Base-by-base conservation (phyloP, 2,113 vertebrate genomes). In the Etheostoma spectabile region DNA sequence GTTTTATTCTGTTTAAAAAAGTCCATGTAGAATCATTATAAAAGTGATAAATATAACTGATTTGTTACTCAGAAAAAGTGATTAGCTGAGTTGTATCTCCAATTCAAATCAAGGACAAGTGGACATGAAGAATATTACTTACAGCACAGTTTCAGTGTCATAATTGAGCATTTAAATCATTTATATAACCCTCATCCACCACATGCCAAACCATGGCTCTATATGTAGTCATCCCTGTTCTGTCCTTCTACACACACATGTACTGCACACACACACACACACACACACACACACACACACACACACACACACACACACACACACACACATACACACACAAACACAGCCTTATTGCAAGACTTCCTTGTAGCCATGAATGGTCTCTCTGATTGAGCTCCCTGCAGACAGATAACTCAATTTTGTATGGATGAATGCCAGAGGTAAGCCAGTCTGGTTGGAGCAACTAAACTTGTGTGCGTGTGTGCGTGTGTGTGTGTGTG, bases 121-220 rank as follows among this genome's bases (percentile, higher is more conserved):
- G 83, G 71, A 74, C 79, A 83, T 77, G 78, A 85, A 59, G 80
- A 85, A 73, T 62, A 63, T 86, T 81, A 86, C 79, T 87, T 85
- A 59, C 57, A 69, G 64, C 77, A 78, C 56, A 80, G 53, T 83
- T 87, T 90, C 75, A 69, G 68, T 69, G 72, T 82, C 88, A 84
- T 91, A 89, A 89, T 86, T 3, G 68, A 82, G 76, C 52, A 62
- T 90, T 91, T 93, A 93, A 92, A 94, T 93, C 87, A 92, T 94
- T 86, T 83, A 85, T 77, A 84, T 83, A 76, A 84, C 85, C 76
- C 56, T 59, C 64, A 24, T 81, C 66, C 22, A 72, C 84, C 69
- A 56, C 65, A 73, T 69, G 52, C 77, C 82, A 87, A 76, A 88
- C 66, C 86, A 80, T 77, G 45, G 56, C 70, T 81, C 88, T 89